phyloP scores from a whole-genome alignment of 2,888 invertebrate genomes.

The Cataglyphis rosenhaueri region DNA sequence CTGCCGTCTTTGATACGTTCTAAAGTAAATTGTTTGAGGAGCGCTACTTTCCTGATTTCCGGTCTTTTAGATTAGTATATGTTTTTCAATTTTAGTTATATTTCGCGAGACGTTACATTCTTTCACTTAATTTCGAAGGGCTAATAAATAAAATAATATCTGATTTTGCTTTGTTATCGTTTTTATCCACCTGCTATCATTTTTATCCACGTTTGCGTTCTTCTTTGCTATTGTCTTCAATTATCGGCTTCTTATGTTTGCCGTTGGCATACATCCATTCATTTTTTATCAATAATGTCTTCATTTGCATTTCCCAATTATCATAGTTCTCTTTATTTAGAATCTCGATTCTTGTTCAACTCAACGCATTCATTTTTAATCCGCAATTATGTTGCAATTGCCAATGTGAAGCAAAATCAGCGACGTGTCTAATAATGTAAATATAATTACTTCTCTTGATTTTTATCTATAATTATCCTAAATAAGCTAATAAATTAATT shows the following conservation, averaged over 20 bases:
- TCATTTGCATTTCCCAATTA: not conserved
- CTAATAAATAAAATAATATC: constrained; percentile 9
- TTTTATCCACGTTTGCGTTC: not conserved
- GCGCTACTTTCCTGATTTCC: not conserved
- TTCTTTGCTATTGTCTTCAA: constrained; percentile 74
- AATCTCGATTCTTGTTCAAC: not conserved
- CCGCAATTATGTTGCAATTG: not conserved
- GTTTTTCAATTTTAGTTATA: constrained; percentile 1
- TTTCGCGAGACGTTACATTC: not conserved
- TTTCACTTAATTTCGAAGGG: not conserved
- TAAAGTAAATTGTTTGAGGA: not conserved
- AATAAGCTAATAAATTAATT: no score
- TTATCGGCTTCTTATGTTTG: constrained; percentile 75
- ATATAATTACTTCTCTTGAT: no score
- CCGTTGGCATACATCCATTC: constrained; percentile 67
- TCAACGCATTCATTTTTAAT: not conserved
- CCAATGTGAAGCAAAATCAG: no score
- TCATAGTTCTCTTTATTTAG: not conserved
- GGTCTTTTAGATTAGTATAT: constrained; percentile 9
- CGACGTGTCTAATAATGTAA: no score
- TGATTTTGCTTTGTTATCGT: constrained; percentile 11
- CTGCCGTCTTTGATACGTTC: not conserved
- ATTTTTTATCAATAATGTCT: not conserved
- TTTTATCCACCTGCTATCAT: not conserved
- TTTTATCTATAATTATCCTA: no score